These are phyloP conservation scores for Andrena haemorrhoa DNA, from an alignment of 2,888 invertebrate genomes.

Conservation along the genomic window DNA sequence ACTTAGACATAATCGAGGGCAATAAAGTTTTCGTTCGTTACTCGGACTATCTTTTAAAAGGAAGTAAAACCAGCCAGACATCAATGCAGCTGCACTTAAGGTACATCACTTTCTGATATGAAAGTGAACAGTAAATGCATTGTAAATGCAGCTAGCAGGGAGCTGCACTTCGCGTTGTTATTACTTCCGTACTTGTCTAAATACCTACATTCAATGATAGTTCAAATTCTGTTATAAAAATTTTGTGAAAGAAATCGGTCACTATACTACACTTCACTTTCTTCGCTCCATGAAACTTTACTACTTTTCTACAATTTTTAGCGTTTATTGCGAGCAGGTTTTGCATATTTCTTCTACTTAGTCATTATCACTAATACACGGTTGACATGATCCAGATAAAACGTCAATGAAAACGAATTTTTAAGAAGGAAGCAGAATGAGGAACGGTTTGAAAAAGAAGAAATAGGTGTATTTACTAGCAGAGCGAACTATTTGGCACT, in stretches of 20 bases:
- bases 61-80: not conserved
- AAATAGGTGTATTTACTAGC: no score
- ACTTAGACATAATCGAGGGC: conserved; percentile 10
- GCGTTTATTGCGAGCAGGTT: no score
- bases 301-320: not conserved
- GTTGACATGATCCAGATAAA: no score
- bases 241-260: conserved; percentile 3
- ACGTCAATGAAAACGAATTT: no score
- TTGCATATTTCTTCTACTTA: no score
- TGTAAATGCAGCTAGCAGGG: not conserved
- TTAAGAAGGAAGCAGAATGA: no score
- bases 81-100: not conserved
- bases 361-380: no score
- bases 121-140: not conserved
- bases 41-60: not conserved
- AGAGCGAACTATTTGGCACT: no score
- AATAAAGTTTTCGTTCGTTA: conserved; percentile 1
- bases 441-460: no score
- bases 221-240: not conserved
- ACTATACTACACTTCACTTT: not conserved
- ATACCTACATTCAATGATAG: not conserved
- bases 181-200: conserved; percentile 16
- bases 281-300: no score
- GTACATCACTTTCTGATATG: not conserved
- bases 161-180: not conserved